phyloP scores from a whole-genome alignment of 2,113 vertebrate species.

The Pionites leucogaster region DNA sequence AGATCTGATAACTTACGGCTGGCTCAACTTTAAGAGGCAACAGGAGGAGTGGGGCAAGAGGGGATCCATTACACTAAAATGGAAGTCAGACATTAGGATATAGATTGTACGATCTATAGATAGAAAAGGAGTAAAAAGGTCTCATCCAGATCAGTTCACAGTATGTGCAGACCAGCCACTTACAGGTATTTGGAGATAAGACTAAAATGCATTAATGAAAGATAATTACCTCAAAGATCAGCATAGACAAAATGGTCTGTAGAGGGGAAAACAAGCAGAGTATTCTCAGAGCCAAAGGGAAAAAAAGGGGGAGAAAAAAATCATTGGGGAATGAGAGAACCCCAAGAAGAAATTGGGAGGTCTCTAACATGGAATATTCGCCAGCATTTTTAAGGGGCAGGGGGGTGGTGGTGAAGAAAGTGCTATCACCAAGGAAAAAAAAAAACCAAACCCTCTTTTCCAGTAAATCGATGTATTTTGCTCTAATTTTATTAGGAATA shows the following conservation, averaged over 20 bases:
- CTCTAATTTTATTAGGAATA: slow-evolving; percentile 96
- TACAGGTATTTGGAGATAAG: slow-evolving; percentile 13
- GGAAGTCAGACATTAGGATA: not conserved
- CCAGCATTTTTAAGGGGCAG: slow-evolving; percentile 38
- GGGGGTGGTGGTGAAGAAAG: not conserved
- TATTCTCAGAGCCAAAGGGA: not conserved
- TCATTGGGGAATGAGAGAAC: slow-evolving; percentile 8
- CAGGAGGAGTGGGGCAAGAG: not conserved
- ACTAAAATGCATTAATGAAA: slow-evolving; percentile 35
- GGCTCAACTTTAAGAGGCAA: not conserved
- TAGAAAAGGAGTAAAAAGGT: not conserved
- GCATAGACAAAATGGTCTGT: not conserved
- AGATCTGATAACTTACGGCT: not conserved
- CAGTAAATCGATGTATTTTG: slow-evolving; percentile 88
- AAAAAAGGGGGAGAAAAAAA: not conserved
- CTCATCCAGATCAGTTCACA: slow-evolving; percentile 21
- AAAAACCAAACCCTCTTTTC: slow-evolving; percentile 74
- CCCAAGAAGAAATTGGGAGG: slow-evolving; percentile 40
- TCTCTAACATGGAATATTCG: slow-evolving; percentile 62
- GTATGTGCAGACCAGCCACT: not conserved
- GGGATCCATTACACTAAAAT: not conserved
- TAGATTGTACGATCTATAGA: not conserved
- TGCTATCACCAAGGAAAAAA: slow-evolving; percentile 21
- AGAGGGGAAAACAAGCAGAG: not conserved
- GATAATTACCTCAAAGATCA: slow-evolving; percentile 34